phyloP scores from a whole-genome alignment of 1,140 invertebrate species.

The Apis cerana region DNA sequence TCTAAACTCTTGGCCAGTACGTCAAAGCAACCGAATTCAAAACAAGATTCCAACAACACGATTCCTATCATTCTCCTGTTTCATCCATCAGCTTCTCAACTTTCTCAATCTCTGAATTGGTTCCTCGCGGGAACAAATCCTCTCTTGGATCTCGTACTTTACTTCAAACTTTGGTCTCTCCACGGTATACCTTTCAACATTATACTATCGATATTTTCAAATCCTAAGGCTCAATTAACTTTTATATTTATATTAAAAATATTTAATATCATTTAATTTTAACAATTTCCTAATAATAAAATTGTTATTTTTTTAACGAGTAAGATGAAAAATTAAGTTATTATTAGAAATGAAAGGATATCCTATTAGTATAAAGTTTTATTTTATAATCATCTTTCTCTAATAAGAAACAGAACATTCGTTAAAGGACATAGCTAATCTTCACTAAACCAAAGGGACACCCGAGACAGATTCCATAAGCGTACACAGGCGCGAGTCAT shows the following conservation, averaged over 20 bases:
- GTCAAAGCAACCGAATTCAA: too few relatives aligned
- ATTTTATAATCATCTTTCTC: not conserved
- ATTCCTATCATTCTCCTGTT: too few relatives aligned
- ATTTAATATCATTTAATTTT: too few relatives aligned
- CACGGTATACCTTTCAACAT: not conserved
- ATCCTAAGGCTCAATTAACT: not conserved
- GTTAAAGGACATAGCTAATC: slow-evolving; percentile 58
- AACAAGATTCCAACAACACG: too few relatives aligned
- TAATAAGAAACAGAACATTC: slow-evolving; percentile 13
- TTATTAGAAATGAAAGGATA: too few relatives aligned
- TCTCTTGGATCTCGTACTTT: not conserved
- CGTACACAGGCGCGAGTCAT: slow-evolving; percentile 52
- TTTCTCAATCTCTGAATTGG: not conserved
- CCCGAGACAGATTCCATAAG: slow-evolving; percentile 45
- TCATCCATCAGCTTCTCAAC: not conserved
- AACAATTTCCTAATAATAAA: too few relatives aligned
- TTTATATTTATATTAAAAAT: too few relatives aligned
- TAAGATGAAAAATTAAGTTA: too few relatives aligned
- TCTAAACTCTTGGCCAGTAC: too few relatives aligned
- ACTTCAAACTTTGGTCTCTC: not conserved
- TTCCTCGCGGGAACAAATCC: not conserved
- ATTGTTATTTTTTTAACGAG: too few relatives aligned
- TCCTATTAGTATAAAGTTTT: too few relatives aligned
- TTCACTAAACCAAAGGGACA: slow-evolving; percentile 42
- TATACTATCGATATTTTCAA: not conserved